Evolutionary conservation across 2,888 invertebrate species (phyloP).

Genomic region (Trimorus sp.): DNA sequence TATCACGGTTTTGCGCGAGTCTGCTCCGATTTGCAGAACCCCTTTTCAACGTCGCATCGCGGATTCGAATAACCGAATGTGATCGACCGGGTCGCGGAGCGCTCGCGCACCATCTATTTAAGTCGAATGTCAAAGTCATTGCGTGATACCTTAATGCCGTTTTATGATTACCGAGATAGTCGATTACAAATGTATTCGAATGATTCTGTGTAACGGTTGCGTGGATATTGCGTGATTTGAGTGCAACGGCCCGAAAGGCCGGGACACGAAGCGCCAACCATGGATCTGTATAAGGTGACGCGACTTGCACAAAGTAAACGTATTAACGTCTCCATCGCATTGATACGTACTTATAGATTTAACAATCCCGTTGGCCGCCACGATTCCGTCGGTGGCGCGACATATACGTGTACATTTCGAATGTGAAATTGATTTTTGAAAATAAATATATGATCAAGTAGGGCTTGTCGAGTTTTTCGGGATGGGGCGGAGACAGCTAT

Average conservation of each 20-base stretch:
- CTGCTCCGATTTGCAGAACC: not conserved
- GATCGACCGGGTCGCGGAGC: too few species aligned
- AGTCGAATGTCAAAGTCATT: not conserved
- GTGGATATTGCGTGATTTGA: too few species aligned
- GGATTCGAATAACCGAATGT: too few species aligned
- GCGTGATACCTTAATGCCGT: conserved; percentile 8
- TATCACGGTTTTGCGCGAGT: conserved; percentile 35
- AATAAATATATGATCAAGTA: conserved; percentile 24
- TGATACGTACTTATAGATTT: conserved; percentile 48
- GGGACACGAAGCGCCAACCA: too few species aligned
- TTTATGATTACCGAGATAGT: conserved; percentile 12
- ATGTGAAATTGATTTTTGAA: conserved; percentile 56
- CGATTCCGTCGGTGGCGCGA: conserved; percentile 18
- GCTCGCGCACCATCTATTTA: not conserved
- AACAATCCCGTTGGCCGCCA: conserved; percentile 24
- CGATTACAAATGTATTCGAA: conserved; percentile 4
- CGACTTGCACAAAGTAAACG: conserved; percentile 49
- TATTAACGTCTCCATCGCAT: conserved; percentile 40
- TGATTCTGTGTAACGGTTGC: not conserved
- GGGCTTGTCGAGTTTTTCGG: too few species aligned
- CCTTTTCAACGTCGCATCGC: too few species aligned
- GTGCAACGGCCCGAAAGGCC: too few species aligned
- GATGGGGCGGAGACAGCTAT: too few species aligned
- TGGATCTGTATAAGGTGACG: conserved; percentile 26
- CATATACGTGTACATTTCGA: conserved; percentile 51